phyloP scores from a whole-genome alignment of 2,113 vertebrate genomes.

The Amblyornis subalaris region DNA sequence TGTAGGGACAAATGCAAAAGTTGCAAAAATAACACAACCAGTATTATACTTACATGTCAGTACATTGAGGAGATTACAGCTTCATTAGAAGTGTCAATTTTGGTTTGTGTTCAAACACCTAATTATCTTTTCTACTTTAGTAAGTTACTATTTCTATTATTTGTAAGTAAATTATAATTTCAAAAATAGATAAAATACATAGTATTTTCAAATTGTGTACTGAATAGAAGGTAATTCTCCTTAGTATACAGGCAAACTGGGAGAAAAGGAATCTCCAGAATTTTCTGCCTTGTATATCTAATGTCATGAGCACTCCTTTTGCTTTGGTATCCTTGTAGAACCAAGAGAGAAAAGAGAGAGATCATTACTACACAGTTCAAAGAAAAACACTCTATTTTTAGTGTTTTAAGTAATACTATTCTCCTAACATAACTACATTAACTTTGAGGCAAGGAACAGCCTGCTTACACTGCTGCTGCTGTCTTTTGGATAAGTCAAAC shows the following conservation, averaged over 20 bases:
- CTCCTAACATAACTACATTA: neutral
- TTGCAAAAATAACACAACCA: neutral
- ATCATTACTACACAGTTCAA: fast-evolving
- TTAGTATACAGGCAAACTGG: neutral
- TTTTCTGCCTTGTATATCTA: neutral
- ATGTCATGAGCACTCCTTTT: neutral
- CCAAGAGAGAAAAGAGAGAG: neutral
- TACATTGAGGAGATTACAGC: neutral
- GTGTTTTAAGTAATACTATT: neutral
- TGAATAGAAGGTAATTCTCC: neutral
- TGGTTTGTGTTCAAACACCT: neutral
- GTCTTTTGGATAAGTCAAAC: neutral
- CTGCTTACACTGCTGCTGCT: neutral
- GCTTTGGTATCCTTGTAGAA: neutral
- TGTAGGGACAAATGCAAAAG: neutral
- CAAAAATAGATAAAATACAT: neutral
- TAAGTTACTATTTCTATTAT: neutral
- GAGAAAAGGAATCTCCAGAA: neutral
- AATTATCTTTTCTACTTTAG: neutral
- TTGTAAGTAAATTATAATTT: neutral
- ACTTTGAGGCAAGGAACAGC: neutral
- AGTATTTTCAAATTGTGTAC: neutral
- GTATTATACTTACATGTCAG: neutral
- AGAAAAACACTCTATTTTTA: neutral
- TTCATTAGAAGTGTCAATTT: neutral